Percentiles rank a stretch among this genome's conserved stretches.
These are phyloP conservation scores for Cryptoleucopteryx plumbea DNA, from an alignment of 2,113 vertebrate species.

Conservation along the genomic window DNA sequence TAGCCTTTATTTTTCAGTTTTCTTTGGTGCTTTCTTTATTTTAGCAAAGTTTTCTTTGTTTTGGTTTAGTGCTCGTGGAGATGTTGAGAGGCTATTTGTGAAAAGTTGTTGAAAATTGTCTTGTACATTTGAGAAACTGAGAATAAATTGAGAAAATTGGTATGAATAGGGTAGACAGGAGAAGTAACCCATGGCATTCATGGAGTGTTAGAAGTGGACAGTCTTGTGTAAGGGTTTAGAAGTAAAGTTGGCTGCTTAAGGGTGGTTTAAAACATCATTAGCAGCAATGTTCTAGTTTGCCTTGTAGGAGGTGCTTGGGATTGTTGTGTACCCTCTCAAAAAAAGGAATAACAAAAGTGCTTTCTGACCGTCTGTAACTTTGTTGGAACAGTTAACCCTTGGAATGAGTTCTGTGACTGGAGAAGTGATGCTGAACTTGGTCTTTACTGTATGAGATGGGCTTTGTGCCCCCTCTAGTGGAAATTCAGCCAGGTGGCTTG, in stretches of 20 bases:
- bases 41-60: not conserved
- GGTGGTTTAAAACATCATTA: not conserved
- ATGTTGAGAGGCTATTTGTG: not conserved
- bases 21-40: not conserved
- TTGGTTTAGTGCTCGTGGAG: not conserved
- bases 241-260: not conserved
- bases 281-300: not conserved
- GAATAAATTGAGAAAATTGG: not conserved
- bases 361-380: not conserved
- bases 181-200: not conserved
- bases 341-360: not conserved
- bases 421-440: accelerated
- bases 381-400: not conserved
- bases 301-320: not conserved
- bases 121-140: accelerated
- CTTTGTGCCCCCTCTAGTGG: constrained; percentile 65
- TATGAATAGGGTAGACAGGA: not conserved
- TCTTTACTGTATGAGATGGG: not conserved
- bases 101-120: not conserved
- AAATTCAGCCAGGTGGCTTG: not conserved
- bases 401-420: not conserved
- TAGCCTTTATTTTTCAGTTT: not conserved
- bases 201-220: not conserved
- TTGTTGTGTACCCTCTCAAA: not conserved
- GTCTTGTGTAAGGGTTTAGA: not conserved